Evolutionary conservation across 2,797 vertebrate species (phyloP), one percentile per base, ranked within the genome.

Genomic region (Sebastes minor): DNA sequence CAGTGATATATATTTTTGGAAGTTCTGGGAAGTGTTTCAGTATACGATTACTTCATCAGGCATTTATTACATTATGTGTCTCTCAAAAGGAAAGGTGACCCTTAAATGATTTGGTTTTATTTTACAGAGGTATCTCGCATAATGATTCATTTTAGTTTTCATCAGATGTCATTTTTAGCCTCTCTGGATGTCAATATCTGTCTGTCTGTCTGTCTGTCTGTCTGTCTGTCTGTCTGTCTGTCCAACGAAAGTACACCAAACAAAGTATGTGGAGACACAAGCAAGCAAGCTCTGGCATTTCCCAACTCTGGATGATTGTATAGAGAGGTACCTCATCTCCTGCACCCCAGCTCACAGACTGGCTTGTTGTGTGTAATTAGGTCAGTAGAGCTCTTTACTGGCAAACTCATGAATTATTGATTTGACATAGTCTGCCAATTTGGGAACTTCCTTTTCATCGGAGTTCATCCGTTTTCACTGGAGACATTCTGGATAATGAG

Each of bases 341-440:
- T 33, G 52, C 57, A 76, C 33, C 25, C 25, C 42, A 22, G 61
- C 49, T 64, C 53, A 14, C 75, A 82, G 61, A 77, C 74, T 27
- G 22, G 52, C 27, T 60, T 55, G 23, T 62, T 73, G 69, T 63
- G 74, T n/a, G 56, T 86, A 92, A 90, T 91, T 84, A 88, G 92
- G 93, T 92, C 91, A 91, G 79, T 82, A 59, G 83, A 81, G 78
- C 86, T 85, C 78, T 86, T 85, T 81, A 53, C 86, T 81, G 83
- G 71, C 67, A 90, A 84, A 86, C 71, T 81, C 78, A 81, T 94
- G 78, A 92, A 92, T 93, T 86, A 93, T 92, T 91, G 85, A 92
- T 89, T 67, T 11, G 62, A 25, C 46, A 20, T 11, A 71, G 82
- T 88, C 86, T 87, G 89, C 78, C 84, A 89, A 57, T 81, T 79